Evolutionary conservation across 2,797 vertebrate genomes (phyloP).

Genomic region (Microchirus variegatus): DNA sequence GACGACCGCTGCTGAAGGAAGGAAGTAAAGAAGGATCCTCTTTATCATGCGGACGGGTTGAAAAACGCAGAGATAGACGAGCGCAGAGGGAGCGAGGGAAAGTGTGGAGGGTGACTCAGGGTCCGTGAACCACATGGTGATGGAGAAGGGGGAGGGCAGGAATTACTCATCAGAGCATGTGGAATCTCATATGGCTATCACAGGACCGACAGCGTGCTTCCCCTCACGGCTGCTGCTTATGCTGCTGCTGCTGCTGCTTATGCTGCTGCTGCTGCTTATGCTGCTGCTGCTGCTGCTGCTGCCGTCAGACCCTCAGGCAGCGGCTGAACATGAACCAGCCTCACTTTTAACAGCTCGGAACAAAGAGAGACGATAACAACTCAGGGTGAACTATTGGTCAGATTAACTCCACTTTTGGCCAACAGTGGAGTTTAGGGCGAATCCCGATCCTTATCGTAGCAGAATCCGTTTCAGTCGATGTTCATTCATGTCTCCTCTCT

Average conservation of each 20-base stretch:
- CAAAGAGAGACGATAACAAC: slow-evolving; percentile 11
- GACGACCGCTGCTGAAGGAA: slow-evolving; percentile 53
- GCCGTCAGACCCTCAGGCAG: slow-evolving; percentile 44
- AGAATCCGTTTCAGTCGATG: neutral
- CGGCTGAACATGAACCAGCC: slow-evolving; percentile 17
- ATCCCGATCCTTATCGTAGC: slow-evolving; percentile 16
- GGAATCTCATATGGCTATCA: slow-evolving; percentile 94
- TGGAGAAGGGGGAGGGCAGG: slow-evolving; percentile 87
- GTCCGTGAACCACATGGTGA: slow-evolving; percentile 80
- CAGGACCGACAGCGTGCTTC: slow-evolving; percentile 84
- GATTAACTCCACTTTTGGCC: too few relatives aligned
- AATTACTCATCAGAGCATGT: slow-evolving; percentile 91
- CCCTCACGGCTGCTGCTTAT: slow-evolving; percentile 59
- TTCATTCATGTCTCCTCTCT: too few relatives aligned
- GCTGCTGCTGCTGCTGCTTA: too few relatives aligned
- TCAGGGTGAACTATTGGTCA: slow-evolving; percentile 23
- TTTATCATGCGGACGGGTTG: slow-evolving; percentile 14
- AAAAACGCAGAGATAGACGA: slow-evolving; percentile 51
- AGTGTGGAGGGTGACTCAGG: slow-evolving; percentile 88
- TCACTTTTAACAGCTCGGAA: slow-evolving; percentile 8
- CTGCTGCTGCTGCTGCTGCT: too few relatives aligned
- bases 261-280: too few relatives aligned
- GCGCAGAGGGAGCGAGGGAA: slow-evolving; percentile 65
- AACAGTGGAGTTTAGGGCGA: too few relatives aligned
- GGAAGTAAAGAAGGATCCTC: slow-evolving; percentile 61